Base-by-base conservation (phyloP, 2,888 invertebrate species). In the Acanthacorydalis orientalis region DNA sequence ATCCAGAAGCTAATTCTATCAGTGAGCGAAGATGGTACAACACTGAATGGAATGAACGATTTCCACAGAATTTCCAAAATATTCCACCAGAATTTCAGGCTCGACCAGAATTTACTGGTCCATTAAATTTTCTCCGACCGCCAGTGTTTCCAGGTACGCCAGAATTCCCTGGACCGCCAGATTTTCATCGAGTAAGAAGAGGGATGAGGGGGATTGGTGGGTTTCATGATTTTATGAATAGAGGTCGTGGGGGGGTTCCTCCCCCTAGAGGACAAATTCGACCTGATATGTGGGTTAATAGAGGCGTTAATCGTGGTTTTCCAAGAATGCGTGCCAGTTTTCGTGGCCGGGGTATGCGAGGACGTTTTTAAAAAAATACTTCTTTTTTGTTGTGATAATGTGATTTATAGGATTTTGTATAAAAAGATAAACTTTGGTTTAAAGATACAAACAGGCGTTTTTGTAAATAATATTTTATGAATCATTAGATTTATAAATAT, bases 251-350 rank as follows among this genome's bases (percentile, higher is more conserved):
- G 4, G 50, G 52, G 11, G 53, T 54, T 1, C 44, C 46, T 10
- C 42, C 31, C 8, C 49, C 39, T n/a, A 39, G 43, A 3, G 46
- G 44, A 23, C 50, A 50, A 23, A 23, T 23, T 23, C 23, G 23
- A 23, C 23, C 23, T 1, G 53, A 54, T 14, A 73, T 50, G 54
- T 67, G 48, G 58, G 64, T 51, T 56, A 67, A 50, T 70, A 68
- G 40, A 56, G 70, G 56, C 53, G 65, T n/a, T 59, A 66, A 11
- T 59, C 51, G 51, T 34, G 46, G 46, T 2, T 34, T 34, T 7
- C 14, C 10, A 23, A 46, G 12, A 15, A 63, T 53, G 52, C 68
- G 56, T 61, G 68, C 68, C 4, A 54, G 61, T 60, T 73, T 33
- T 32, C 56, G 61, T 50, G 62, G 61, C 2, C 41, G 34, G 7